Evolutionary conservation across 2,888 invertebrate genomes (phyloP).

Genomic region (Drosophila austrosaltans): DNA sequence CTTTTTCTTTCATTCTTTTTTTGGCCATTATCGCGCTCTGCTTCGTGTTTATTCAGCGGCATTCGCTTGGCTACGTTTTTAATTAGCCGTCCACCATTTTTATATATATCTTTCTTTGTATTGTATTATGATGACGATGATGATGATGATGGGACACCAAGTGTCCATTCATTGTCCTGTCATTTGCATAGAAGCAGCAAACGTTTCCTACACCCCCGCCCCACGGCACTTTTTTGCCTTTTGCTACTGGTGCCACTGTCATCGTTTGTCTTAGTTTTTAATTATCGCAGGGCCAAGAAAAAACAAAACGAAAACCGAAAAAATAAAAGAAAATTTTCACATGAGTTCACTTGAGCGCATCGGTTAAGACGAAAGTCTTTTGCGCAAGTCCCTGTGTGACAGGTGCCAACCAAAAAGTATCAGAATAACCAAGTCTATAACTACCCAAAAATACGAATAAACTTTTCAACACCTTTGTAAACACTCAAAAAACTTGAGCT

Average conservation of each 20-base stretch:
- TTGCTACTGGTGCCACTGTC: slow-evolving; percentile 39
- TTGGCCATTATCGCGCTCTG: slow-evolving; percentile 62
- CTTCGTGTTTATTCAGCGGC: slow-evolving; percentile 64
- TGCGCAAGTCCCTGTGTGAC: slow-evolving; percentile 15
- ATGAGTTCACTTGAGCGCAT: slow-evolving; percentile 79
- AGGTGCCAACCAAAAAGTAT: slow-evolving; percentile 26
- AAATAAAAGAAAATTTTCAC: slow-evolving; percentile 66
- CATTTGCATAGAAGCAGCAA: slow-evolving; percentile 81
- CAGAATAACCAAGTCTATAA: background rate
- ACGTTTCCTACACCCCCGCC: slow-evolving; percentile 50
- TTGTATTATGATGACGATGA: slow-evolving; percentile 51
- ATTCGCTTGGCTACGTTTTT: slow-evolving; percentile 71
- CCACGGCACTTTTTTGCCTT: background rate
- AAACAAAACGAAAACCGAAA: slow-evolving; percentile 28
- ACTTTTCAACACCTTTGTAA: slow-evolving; percentile 13
- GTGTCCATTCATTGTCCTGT: slow-evolving; percentile 77
- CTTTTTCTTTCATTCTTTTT: slow-evolving; percentile 22
- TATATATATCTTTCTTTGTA: slow-evolving; percentile 24
- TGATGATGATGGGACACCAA: slow-evolving; percentile 45
- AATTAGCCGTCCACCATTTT: slow-evolving; percentile 75
- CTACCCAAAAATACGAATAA: background rate
- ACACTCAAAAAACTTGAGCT: background rate
- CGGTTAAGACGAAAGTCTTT: slow-evolving; percentile 23
- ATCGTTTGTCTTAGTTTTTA: slow-evolving; percentile 76
- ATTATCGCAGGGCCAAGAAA: slow-evolving; percentile 65